Evolutionary conservation across 2,888 invertebrate species (phyloP), one percentile per base, ranked within the genome.

Genomic region (Criorhina ranunculi): DNA sequence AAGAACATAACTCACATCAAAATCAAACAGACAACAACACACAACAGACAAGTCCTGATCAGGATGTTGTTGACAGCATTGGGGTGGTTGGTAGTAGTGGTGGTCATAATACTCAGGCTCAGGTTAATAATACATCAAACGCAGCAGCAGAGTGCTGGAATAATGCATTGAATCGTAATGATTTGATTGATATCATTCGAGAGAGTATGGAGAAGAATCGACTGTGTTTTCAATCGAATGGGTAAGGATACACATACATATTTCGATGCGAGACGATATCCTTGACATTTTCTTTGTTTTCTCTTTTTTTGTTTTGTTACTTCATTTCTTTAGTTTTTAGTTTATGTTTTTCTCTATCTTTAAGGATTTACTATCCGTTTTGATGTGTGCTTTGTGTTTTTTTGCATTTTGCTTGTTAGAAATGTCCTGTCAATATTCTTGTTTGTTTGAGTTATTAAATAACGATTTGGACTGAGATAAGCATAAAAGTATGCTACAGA

Each of bases 191-290:
- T 93, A 95, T 97, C 89, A 96, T 97, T 90, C 95, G 97, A 92
- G 96, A 96, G 87, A 97, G 97, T 92, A 97, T 97, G 96, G 97
- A 97, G 91, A 96, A 96, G 92, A 96, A 96, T 92, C 96, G 96
- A 92, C 93, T 96, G 94, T 95, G 95, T 94, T 96, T 96, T 94
- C 95, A 96, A 93, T 94, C 95, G 91, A 94, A 95, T 90, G 95
- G 96, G 96, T 96, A 92, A 91, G 92, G 90, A 86, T 67, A 73
- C 53, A 42, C 66, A 31, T 31, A 59, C 55, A 35, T 55, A 55
- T 57, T 40, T 59, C 46, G 72, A 86, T 78, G 70, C n/a, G 51
- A 79, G 64, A 78, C 69, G 64, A 60, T 66, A 66, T 70, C 76
- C 86, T 57, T 81, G 70, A 69, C 8, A 15, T 44, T 24, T 62